Evolutionary conservation across 2,113 vertebrate genomes (phyloP).

Genomic region (Lepidothrix coronata): DNA sequence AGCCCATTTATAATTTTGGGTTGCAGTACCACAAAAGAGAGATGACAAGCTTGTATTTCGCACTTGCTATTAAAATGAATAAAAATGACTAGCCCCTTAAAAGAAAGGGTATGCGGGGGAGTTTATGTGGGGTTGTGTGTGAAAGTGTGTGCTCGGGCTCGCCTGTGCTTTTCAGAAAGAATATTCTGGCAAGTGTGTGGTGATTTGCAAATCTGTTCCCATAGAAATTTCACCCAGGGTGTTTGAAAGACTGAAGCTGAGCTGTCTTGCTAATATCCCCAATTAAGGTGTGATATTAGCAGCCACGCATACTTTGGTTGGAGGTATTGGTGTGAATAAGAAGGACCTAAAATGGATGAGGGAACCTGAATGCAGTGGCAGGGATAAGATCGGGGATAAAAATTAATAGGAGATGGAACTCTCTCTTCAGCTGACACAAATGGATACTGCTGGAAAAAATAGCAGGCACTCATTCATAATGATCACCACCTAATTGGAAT

Average conservation of each 20-base stretch:
- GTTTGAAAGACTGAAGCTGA: neutral
- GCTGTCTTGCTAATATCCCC: neutral
- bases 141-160: neutral
- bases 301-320: neutral
- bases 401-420: slow-evolving; percentile 28
- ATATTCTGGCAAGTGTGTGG: neutral
- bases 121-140: neutral
- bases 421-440: slow-evolving; percentile 33
- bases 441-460: slow-evolving; percentile 11
- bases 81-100: slow-evolving; percentile 67
- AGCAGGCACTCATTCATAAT: slow-evolving; percentile 12
- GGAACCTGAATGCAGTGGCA: neutral
- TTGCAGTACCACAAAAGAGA: slow-evolving; percentile 61
- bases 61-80: slow-evolving; percentile 65
- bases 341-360: slow-evolving; percentile 15
- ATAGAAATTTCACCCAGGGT: neutral
- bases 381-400: slow-evolving; percentile 29
- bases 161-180: neutral
- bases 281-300: slow-evolving; percentile 21
- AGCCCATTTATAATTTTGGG: slow-evolving; percentile 76
- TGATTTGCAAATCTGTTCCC: neutral
- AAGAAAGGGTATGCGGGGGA: neutral
- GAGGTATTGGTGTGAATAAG: neutral
- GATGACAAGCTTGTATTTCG: slow-evolving; percentile 74
- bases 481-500: slow-evolving; percentile 28